A percentile compares a stretch with the other conserved stretches of the same genome.
phyloP scores from a whole-genome alignment of 2,888 invertebrate genomes.

The Calephelis perditalis region DNA sequence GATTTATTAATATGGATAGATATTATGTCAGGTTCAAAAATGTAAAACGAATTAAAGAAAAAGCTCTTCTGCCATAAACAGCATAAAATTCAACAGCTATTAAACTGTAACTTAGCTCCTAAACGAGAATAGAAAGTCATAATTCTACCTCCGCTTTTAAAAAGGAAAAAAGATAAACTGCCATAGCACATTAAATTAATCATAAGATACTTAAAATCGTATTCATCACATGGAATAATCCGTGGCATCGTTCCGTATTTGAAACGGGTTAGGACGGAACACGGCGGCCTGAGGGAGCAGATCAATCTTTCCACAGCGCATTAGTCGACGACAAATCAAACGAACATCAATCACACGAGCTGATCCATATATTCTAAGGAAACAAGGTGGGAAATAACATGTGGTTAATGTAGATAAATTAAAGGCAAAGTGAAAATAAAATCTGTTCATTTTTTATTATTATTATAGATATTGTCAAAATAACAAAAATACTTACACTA shows the following conservation, averaged over 20 bases:
- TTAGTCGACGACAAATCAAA: conserved; percentile 50
- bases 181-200: conserved; percentile 20
- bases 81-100: no score
- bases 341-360: conserved; percentile 60
- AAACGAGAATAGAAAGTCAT: no score
- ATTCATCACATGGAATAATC: conserved; percentile 21
- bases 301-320: conserved; percentile 61
- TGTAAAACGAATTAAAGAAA: no score
- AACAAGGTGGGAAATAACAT: conserved; percentile 44
- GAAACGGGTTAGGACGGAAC: conserved; percentile 2
- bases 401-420: no score
- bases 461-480: no score
- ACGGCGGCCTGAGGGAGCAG: conserved; percentile 35
- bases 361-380: conserved; percentile 41
- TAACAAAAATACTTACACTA: no score
- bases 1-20: no score
- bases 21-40: no score
- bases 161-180: not conserved
- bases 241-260: conserved; percentile 11
- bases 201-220: conserved; percentile 28
- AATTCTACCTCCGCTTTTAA: not conserved
- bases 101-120: no score
- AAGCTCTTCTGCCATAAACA: no score
- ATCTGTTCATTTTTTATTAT: no score
- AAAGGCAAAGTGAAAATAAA: no score